These are phyloP conservation scores for Drosophila cognata DNA, from an alignment of 2,888 invertebrate species.

Conservation along the genomic window DNA sequence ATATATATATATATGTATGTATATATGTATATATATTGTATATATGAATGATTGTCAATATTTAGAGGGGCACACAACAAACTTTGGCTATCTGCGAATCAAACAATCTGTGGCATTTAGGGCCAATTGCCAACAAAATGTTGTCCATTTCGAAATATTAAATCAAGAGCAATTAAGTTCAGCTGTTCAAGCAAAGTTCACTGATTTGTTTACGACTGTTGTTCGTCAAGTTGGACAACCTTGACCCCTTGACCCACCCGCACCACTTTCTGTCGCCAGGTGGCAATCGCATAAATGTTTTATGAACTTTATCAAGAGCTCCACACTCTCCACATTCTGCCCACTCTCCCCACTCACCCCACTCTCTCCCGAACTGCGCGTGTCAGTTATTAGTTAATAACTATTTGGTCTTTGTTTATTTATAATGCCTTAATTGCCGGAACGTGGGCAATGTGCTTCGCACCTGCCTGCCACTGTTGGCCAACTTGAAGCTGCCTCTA, in stretches of 20 bases:
- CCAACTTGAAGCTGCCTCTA: constrained; percentile 2
- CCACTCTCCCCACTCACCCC: not conserved
- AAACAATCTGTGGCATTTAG: constrained; percentile 4
- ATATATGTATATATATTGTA: not conserved
- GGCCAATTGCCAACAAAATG: constrained; percentile 4
- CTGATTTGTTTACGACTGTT: constrained; percentile 38
- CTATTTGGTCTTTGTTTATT: constrained; percentile 77
- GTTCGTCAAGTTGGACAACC: constrained; percentile 32
- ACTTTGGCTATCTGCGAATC: constrained; percentile 18
- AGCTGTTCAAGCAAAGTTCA: constrained; percentile 52
- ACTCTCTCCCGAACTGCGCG: constrained; percentile 21
- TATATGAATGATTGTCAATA: constrained; percentile 17
- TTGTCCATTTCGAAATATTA: constrained; percentile 15
- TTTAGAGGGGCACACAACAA: not conserved
- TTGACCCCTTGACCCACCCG: constrained; percentile 57
- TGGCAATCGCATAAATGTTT: constrained; percentile 64
- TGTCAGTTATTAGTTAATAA: constrained; percentile 76
- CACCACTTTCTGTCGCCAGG: constrained; percentile 38
- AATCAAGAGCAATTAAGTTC: constrained; percentile 47
- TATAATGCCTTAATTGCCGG: constrained; percentile 72
- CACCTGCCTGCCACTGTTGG: constrained; percentile 39
- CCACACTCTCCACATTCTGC: not conserved
- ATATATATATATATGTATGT: not conserved
- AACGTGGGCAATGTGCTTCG: constrained; percentile 58
- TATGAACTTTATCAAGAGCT: constrained; percentile 46